Conservation (phyloP, 2,113 vertebrate species). For the Thamnophis sirtalis region DNA sequence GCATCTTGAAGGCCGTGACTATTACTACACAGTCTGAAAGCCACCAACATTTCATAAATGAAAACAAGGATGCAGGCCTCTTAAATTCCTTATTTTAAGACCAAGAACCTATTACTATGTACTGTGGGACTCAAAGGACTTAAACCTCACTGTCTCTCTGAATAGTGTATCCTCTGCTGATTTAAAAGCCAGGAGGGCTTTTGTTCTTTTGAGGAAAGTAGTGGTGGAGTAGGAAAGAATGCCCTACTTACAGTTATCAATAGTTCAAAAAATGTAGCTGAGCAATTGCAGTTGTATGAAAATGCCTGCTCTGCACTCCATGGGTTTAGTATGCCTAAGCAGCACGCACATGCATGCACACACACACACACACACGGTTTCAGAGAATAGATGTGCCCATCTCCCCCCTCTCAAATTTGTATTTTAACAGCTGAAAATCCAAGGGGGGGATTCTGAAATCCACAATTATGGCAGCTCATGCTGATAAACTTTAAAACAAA, state of each 20-base stretch:
- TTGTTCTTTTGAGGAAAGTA: background rate
- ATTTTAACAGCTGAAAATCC: background rate
- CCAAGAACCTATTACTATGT: background rate
- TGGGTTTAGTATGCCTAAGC: background rate
- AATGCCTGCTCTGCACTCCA: background rate
- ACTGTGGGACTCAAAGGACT: background rate
- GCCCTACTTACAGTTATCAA: background rate
- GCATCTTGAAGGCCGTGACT: background rate
- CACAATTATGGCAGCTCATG: background rate
- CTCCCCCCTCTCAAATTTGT: background rate
- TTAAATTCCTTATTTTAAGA: background rate
- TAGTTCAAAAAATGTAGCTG: background rate
- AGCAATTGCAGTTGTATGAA: background rate
- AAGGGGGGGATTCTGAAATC: background rate
- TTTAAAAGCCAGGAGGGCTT: background rate
- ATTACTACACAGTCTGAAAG: background rate
- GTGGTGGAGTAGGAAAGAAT: background rate
- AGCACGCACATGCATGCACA: too few species aligned
- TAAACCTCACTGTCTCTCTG: background rate
- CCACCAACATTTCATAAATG: background rate
- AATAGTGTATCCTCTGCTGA: background rate
- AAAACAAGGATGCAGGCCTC: background rate
- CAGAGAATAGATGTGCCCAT: background rate
- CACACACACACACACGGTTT: too few species aligned
- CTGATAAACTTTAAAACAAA: background rate